Evolutionary conservation across 1,140 invertebrate genomes (phyloP).

Genomic region (Hyles vespertilio): DNA sequence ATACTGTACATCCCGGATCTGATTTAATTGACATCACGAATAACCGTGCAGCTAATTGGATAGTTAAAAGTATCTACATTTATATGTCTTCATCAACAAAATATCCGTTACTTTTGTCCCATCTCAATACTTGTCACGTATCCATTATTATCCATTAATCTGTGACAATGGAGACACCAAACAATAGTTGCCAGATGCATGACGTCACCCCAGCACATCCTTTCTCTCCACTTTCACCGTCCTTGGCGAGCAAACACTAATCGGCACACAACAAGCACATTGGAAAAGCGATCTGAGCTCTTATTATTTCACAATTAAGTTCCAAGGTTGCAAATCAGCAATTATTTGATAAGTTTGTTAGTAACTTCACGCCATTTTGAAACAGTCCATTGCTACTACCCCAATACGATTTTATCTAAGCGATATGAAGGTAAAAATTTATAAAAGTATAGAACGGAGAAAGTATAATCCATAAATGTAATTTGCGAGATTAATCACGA

Average conservation of each 20-base stretch:
- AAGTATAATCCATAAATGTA: conserved; percentile 16
- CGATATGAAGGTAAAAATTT: background rate
- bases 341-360: background rate
- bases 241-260: conserved; percentile 34
- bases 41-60: no score
- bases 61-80: no score
- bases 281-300: no score
- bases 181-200: conserved; percentile 4
- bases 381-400: no score
- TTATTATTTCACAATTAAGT: background rate
- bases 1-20: no score
- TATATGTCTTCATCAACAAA: no score
- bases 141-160: no score
- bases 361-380: conserved; percentile 14
- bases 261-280: background rate
- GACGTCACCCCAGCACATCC: conserved; percentile 29
- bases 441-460: conserved; percentile 14
- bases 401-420: background rate
- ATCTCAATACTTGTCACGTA: no score
- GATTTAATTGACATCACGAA: no score
- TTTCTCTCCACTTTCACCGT: conserved; percentile 58
- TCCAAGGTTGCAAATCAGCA: conserved; percentile 2
- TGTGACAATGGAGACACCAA: no score
- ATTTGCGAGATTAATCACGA: conserved; percentile 9
- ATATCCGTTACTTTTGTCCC: no score